Conservation (phyloP, 2,113 vertebrate species). For the Gymnarchus niloticus region DNA sequence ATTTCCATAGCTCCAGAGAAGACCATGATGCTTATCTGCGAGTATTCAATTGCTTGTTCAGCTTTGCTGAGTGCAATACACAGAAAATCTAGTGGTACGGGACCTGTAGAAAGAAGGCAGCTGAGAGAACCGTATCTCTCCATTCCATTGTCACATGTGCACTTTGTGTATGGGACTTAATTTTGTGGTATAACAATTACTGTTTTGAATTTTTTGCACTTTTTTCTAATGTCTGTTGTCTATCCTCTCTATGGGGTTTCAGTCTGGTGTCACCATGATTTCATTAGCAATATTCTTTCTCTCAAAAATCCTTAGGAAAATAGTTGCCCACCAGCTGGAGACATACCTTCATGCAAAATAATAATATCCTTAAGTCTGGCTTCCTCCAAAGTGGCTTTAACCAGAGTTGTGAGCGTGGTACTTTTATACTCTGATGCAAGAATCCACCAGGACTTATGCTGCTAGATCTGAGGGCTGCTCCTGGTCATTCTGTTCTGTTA, state of each 20-base stretch:
- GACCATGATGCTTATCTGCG: conserved; percentile 55
- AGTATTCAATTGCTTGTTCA: not conserved
- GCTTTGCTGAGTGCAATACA: not conserved
- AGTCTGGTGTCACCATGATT: not conserved
- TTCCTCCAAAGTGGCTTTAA: too few species aligned
- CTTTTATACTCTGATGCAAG: too few species aligned
- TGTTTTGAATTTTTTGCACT: not conserved
- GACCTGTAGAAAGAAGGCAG: not conserved
- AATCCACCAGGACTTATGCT: too few species aligned
- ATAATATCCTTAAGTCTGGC: too few species aligned
- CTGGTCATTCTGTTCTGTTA: too few species aligned
- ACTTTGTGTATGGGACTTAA: not conserved
- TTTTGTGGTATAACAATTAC: not conserved
- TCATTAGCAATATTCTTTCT: conserved; percentile 10
- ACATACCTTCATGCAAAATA: too few species aligned
- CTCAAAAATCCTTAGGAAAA: too few species aligned
- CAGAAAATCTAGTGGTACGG: not conserved
- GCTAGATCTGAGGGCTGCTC: too few species aligned
- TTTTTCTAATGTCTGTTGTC: not conserved
- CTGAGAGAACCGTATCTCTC: not conserved
- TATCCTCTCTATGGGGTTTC: not conserved
- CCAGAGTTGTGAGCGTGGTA: too few species aligned
- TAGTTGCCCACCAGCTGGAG: too few species aligned
- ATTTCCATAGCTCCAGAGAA: conserved; percentile 45
- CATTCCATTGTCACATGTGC: not conserved